Base-by-base conservation (phyloP, 1,140 invertebrate species). In the Planococcus citri region DNA sequence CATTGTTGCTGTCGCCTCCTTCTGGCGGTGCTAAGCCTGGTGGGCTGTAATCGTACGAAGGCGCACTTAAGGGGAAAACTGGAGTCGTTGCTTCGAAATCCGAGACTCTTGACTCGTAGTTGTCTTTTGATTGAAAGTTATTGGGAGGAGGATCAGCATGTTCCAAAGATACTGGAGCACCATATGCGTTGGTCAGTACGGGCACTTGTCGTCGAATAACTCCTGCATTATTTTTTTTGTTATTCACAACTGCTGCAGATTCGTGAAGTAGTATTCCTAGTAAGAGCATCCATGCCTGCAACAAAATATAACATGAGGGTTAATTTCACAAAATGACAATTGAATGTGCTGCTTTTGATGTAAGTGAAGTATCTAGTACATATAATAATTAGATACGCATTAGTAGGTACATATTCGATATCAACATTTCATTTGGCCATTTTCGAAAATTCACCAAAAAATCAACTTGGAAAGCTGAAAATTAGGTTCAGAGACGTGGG, bases 31-130 rank as follows among this genome's bases (percentile, higher is more conserved):
- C 2, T 17, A 51, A 51, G 3, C 41, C 41, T 9, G n/a, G 78
- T n/a, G 76, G 60, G 24, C 60, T 64, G 20, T 64, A 64, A 64
- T 64, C 60, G 9, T 64, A 24, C 3, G 60, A 24, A 6, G 60
- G 60, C 22, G 60, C 60, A 24, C 10, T 64, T 27, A 64, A 20
- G 3, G 60, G 60, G 24, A 64, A 64, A 14, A 64, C 60, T 6
- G 60, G 60, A 64, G 60, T 64, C 1, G 60, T 64, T 3, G 60
- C 60, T 27, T 64, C 60, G 17, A 25, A 64, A 25, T 64, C 20
- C 3, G 60, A 64, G 22, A 1, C 24, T 25, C 60, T 75, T 70
- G 79, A 76, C 25, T 76, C 76, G 37, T 75, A 75, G 61, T 74
- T 72, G 0, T 72, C 27, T 27, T 73, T 70, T 9, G 76, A 76